Evolutionary conservation across 2,888 invertebrate species (phyloP).

Genomic region (Leistus spinibarbis): DNA sequence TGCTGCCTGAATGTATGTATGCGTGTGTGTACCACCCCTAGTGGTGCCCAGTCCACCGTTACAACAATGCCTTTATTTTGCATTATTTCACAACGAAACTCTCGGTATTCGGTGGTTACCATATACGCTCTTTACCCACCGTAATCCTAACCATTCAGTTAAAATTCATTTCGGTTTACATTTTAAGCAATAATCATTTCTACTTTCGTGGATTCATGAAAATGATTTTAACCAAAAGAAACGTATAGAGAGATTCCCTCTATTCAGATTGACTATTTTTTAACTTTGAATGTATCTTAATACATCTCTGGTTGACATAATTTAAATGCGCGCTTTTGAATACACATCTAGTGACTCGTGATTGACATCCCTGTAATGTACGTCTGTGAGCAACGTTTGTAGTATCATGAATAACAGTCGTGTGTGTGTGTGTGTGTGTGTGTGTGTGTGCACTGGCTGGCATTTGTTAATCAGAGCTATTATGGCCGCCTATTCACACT

Average conservation of each 20-base stretch:
- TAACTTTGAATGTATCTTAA: background rate
- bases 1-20: too few relatives aligned
- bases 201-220: too few relatives aligned
- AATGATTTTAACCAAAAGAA: too few relatives aligned
- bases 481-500: constrained; percentile 19
- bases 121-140: constrained; percentile 23
- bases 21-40: constrained; percentile 50
- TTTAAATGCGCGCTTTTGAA: background rate
- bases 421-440: background rate
- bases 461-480: constrained; percentile 33
- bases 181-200: too few relatives aligned
- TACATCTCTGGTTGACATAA: background rate
- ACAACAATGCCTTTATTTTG: background rate
- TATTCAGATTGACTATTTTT: too few relatives aligned
- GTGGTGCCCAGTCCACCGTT: constrained; percentile 29
- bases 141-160: too few relatives aligned
- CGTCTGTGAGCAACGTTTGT: constrained; percentile 1
- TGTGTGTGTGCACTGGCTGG: background rate
- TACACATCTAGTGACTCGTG: background rate
- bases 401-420: background rate
- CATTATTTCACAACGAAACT: background rate
- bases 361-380: constrained; percentile 4
- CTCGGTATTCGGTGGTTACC: background rate
- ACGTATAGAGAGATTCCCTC: too few relatives aligned
- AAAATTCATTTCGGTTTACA: too few relatives aligned